A percentile compares a stretch with the other conserved stretches of the same genome.
phyloP scores from a whole-genome alignment of 2,888 invertebrate species.

The Phasia obesa region DNA sequence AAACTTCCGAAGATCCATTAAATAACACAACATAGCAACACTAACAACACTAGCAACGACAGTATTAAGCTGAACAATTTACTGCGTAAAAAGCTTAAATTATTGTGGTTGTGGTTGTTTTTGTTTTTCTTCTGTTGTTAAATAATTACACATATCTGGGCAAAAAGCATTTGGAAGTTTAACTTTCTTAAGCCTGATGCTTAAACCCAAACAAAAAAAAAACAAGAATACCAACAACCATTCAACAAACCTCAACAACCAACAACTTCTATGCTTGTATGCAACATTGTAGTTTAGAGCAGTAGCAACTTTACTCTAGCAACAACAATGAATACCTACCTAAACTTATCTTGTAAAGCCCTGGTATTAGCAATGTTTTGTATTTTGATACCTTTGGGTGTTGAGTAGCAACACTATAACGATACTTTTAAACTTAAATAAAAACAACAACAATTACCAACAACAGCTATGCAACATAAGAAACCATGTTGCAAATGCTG shows the following conservation, averaged over 20 bases:
- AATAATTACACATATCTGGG: neutral
- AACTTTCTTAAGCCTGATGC: constrained; percentile 34
- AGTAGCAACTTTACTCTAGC: constrained; percentile 39
- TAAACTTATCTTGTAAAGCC: constrained; percentile 48
- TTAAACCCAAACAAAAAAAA: neutral
- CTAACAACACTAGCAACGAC: constrained; percentile 64
- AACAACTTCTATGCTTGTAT: constrained; percentile 10
- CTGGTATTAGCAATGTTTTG: constrained; percentile 74
- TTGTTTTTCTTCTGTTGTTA: neutral
- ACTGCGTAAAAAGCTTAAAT: constrained; percentile 6
- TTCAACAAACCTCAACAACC: too few species aligned
- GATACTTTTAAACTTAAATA: constrained; percentile 42
- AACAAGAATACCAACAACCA: neutral
- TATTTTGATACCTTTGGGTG: constrained; percentile 73
- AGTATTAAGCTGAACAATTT: constrained; percentile 32
- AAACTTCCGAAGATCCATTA: constrained; percentile 81
- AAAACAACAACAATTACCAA: constrained; percentile 22
- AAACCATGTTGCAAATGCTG: constrained; percentile 36
- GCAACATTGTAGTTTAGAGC: constrained; percentile 41
- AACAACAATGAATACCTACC: constrained; percentile 38
- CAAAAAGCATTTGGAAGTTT: constrained; percentile 13
- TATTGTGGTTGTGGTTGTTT: neutral
- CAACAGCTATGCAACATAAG: constrained; percentile 40
- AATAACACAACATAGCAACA: constrained; percentile 73
- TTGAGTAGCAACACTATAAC: constrained; percentile 65